Conservation (phyloP, 2,888 invertebrate genomes). For the Oscheius sp. region DNA sequence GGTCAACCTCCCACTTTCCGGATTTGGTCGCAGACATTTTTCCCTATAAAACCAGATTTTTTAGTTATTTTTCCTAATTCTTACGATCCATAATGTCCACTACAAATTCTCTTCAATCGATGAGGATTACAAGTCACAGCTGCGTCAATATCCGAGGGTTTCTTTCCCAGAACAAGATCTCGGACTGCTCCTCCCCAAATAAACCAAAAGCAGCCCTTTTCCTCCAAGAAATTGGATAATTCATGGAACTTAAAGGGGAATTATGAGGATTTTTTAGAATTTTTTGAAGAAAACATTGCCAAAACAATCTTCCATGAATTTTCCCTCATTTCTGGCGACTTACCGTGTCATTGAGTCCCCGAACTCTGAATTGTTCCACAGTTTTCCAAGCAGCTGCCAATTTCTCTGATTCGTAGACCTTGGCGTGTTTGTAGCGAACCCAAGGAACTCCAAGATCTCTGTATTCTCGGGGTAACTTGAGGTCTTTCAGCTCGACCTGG, state of each 20-base stretch:
- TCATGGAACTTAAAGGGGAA: neutral
- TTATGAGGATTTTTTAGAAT: neutral
- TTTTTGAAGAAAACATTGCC: too few species aligned
- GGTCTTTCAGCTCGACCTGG: neutral
- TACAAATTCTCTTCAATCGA: slow-evolving; percentile 18
- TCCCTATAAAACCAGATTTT: too few species aligned
- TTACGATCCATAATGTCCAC: slow-evolving; percentile 3
- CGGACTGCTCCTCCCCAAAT: slow-evolving; percentile 20
- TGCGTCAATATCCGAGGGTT: slow-evolving; percentile 17
- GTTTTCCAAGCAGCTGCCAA: neutral
- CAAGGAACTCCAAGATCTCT: neutral
- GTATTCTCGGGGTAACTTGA: neutral
- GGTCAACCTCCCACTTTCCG: slow-evolving; percentile 3
- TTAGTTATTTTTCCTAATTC: too few species aligned
- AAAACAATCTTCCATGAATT: too few species aligned
- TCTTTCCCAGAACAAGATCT: slow-evolving; percentile 2
- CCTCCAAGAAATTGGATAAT: neutral
- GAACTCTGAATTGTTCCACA: neutral
- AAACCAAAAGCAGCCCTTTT: slow-evolving; percentile 7
- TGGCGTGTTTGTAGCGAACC: neutral
- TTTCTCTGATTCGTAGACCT: neutral
- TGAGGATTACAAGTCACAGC: slow-evolving; percentile 28
- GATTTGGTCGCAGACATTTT: slow-evolving; percentile 11
- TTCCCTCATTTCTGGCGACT: neutral
- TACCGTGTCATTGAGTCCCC: slow-evolving; percentile 21